Conservation (phyloP, 2,888 invertebrate genomes). For the Idaea aversata region DNA sequence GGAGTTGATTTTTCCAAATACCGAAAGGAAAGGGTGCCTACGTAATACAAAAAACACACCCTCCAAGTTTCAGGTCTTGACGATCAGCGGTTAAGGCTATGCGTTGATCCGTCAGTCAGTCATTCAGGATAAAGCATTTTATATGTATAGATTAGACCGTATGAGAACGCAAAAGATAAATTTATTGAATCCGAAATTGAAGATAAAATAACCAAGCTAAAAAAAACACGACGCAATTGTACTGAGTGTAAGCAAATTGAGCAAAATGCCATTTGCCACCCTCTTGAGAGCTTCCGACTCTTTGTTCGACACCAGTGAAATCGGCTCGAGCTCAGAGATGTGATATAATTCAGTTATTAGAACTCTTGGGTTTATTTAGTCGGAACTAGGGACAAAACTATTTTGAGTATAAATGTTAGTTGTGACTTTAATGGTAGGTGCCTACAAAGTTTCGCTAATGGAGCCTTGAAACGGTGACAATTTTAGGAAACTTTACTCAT, state of each 20-base stretch:
- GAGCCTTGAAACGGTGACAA: neutral
- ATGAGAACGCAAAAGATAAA: neutral
- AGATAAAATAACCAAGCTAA: neutral
- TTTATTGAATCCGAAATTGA: neutral
- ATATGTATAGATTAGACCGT: neutral
- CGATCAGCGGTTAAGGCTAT: too few relatives aligned
- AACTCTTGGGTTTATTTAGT: neutral
- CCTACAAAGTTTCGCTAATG: neutral
- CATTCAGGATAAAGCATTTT: too few relatives aligned
- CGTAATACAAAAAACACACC: too few relatives aligned
- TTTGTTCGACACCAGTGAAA: neutral
- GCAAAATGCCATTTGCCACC: neutral
- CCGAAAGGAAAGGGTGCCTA: too few relatives aligned
- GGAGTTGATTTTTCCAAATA: too few relatives aligned
- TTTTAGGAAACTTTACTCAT: neutral
- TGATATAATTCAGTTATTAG: neutral
- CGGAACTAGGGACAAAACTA: neutral
- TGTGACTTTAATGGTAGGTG: neutral
- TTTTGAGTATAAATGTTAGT: neutral
- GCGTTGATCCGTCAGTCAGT: too few relatives aligned
- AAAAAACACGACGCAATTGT: neutral
- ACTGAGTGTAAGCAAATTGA: neutral
- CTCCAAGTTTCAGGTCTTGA: too few relatives aligned
- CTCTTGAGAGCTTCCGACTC: neutral
- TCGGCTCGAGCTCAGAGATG: neutral